Percentiles rank a stretch among this genome's conserved stretches.
Evolutionary conservation across 1,140 invertebrate species (phyloP).

Genomic region (Bemisia tabaci): DNA sequence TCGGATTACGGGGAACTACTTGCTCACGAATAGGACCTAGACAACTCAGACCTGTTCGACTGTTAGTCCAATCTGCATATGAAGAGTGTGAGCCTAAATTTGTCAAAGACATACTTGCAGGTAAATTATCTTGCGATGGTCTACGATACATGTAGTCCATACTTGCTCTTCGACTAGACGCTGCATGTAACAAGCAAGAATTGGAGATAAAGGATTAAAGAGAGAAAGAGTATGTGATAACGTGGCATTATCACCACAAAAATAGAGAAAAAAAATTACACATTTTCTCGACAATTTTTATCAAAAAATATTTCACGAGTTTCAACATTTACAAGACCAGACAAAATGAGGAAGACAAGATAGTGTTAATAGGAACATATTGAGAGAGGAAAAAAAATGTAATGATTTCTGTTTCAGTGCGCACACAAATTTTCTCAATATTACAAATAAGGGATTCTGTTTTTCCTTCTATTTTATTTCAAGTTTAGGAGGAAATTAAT

Average conservation of each 20-base stretch:
- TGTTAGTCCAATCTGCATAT: background rate
- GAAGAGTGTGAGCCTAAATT: background rate
- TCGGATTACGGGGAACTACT: background rate
- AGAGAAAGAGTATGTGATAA: background rate
- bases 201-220: no score
- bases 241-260: background rate
- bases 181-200: background rate
- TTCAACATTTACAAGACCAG: no score
- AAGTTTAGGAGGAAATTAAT: no score
- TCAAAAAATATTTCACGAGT: no score
- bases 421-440: no score
- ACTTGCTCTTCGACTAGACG: background rate
- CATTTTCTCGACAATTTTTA: no score
- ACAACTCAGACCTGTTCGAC: background rate
- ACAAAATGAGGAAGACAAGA: no score
- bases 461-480: no score
- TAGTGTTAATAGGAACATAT: no score
- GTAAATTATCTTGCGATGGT: background rate
- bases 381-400: no score
- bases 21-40: background rate
- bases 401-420: no score
- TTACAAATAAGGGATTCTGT: no score
- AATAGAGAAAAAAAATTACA: conserved; percentile 6
- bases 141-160: background rate
- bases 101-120: background rate